Conservation (phyloP, 2,113 vertebrate genomes). For the Axis porcinus region DNA sequence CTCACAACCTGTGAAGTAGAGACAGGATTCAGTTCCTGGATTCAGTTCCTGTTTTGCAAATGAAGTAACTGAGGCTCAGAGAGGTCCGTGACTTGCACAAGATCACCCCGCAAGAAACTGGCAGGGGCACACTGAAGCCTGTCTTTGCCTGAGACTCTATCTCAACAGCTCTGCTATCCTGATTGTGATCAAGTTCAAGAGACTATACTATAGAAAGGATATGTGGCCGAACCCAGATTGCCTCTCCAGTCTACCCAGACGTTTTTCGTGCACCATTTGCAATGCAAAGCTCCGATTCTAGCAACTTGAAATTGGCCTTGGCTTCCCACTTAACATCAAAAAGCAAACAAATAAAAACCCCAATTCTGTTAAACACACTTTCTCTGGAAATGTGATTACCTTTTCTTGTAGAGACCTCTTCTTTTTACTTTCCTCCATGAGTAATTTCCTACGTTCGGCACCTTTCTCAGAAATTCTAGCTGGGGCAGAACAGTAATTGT, state of each 20-base stretch:
- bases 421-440: neutral
- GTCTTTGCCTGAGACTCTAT: neutral
- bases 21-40: neutral
- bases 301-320: neutral
- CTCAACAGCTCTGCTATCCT: neutral
- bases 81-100: neutral
- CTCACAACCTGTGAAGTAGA: neutral
- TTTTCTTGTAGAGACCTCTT: neutral
- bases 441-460: neutral
- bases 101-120: neutral
- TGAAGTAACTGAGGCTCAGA: neutral
- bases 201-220: conserved; percentile 27
- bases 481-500: conserved; percentile 7
- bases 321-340: neutral
- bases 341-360: neutral
- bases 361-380: neutral
- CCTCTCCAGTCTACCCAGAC: conserved; percentile 12
- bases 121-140: neutral
- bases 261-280: neutral
- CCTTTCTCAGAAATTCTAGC: conserved; percentile 25
- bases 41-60: neutral
- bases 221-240: conserved; percentile 22
- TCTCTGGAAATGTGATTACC: neutral
- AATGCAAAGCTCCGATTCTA: neutral
- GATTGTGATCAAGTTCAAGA: conserved; percentile 46